Base-by-base conservation (phyloP, 2,888 invertebrate species). In the Sipunculus nudus region DNA sequence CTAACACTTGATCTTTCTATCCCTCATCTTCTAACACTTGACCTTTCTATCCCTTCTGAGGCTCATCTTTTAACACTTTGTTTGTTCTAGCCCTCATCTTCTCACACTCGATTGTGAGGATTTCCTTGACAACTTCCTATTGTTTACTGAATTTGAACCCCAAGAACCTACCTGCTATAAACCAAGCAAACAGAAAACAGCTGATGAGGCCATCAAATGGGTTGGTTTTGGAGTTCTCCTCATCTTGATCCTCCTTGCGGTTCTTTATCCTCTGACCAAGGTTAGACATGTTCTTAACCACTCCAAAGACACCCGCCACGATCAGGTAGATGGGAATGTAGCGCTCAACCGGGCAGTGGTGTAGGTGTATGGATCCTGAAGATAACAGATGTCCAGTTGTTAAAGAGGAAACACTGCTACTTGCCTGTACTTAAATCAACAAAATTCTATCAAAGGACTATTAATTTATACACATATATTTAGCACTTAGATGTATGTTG, bases 241-340 rank as follows among this genome's bases (percentile, higher is more conserved):
- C 73, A 19, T 77, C 75, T 25, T 70, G 68, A 13, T 75, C 87
- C 65, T 87, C 86, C 67, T 86, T 86, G 21, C 85, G 82, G 69
- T 86, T 86, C 54, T 86, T 80, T 19, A 88, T 86, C 68, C 87
- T 81, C 41, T 87, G 85, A 5, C 86, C 86, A 48, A 89, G 82
- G 78, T 88, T 87, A 53, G 88, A 79, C 23, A 89, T 77, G 74
- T 89, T 89, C 75, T 88, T 89, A 54, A 89, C 79, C 53, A 89
- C 86, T n/a, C 88, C 88, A 76, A 89, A 88, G 46, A 86, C 85
- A 53, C 90, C 89, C 71, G 88, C 89, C 63, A 90, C 89, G 71
- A 90, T 83, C 74, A 90, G 85, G 81, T 89, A 90, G 52, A 89
- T 87, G 28, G 90, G 90, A 80, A 90, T 89, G 80, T 88, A 89